Conservation (phyloP, 2,888 invertebrate species). For the Synanthedon andrenaeformis region DNA sequence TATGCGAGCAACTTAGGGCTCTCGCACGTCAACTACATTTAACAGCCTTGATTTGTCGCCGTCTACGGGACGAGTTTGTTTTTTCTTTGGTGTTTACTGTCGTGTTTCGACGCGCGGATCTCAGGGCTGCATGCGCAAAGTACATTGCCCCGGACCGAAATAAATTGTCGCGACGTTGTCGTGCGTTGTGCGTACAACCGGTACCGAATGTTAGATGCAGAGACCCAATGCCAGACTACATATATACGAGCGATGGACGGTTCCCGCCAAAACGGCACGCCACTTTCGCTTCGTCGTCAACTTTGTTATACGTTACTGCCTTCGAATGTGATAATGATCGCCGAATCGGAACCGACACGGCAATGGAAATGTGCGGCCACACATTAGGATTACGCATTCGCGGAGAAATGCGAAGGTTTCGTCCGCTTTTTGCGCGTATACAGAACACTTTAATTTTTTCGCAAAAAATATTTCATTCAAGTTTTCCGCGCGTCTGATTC, state of each 20-base stretch:
- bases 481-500: slow-evolving; percentile 27
- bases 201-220: slow-evolving; percentile 42
- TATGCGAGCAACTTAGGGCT: slow-evolving; percentile 13
- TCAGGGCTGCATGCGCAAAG: slow-evolving; percentile 59
- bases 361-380: slow-evolving; percentile 15
- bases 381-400: slow-evolving; percentile 5
- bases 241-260: slow-evolving; percentile 17
- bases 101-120: slow-evolving; percentile 45
- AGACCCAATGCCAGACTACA: slow-evolving; percentile 31
- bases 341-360: slow-evolving; percentile 18
- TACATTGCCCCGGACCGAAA: slow-evolving; percentile 69
- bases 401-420: slow-evolving; percentile 5
- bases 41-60: slow-evolving; percentile 46
- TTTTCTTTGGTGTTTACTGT: slow-evolving; percentile 50
- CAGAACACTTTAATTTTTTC: slow-evolving; percentile 25
- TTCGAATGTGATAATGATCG: slow-evolving; percentile 20
- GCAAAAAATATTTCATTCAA: slow-evolving; percentile 30
- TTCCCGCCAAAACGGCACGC: slow-evolving; percentile 42
- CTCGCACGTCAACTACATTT: slow-evolving; percentile 33
- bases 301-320: slow-evolving; percentile 23
- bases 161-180: slow-evolving; percentile 62
- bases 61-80: slow-evolving; percentile 25
- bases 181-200: slow-evolving; percentile 57
- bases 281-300: slow-evolving; percentile 33
- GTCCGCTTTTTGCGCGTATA: slow-evolving; percentile 34